Base-by-base conservation (phyloP, 2,888 invertebrate species). In the Geophilus truncorum region DNA sequence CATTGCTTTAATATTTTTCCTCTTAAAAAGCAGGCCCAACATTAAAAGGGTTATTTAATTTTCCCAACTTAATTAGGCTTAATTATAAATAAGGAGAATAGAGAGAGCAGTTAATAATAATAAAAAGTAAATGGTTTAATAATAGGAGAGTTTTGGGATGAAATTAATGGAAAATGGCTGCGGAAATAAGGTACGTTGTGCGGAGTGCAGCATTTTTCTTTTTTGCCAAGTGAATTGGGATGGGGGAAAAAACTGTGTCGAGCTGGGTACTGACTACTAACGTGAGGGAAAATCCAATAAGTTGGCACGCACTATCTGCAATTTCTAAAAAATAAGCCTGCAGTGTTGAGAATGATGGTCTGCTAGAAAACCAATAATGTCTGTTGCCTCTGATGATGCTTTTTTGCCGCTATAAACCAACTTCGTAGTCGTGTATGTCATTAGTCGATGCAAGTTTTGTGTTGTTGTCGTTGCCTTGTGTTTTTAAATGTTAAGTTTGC, bases 291-390 rank as follows among this genome's bases (percentile, higher is more conserved):
- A 62, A 62, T 62, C 62, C 62, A 62, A 62, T 62, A 62, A 62
- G 62, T 62, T 62, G 62, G 62, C 62, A 62, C 62, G 62, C 62
- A 62, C 62, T 62, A 62, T 62, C 62, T 62, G 62, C 62, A 62
- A 62, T 62, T 62, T 62, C 62, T 25, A 62, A 25, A 62, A 62
- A 62, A 62, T 62, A 62, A 62, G 62, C 62, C 62, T 62, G 62
- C 62, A 62, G 62, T 62, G 62, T 62, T 62, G 62, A 62, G 62
- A 62, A 62, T 62, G 62, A 62, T 62, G 62, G 62, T 62, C 62
- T 62, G 62, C 25, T 62, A 23, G 62, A 62, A 62, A 62, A 62
- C 62, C 62, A 62, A 62, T 62, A 62, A 62, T 62, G 62, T 62
- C 28, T 62, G 62, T 62, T 62, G 62, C 62, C 62, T 62, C 23